phyloP scores from a whole-genome alignment of 2,797 vertebrate species.

The Cirrhinus molitorella region DNA sequence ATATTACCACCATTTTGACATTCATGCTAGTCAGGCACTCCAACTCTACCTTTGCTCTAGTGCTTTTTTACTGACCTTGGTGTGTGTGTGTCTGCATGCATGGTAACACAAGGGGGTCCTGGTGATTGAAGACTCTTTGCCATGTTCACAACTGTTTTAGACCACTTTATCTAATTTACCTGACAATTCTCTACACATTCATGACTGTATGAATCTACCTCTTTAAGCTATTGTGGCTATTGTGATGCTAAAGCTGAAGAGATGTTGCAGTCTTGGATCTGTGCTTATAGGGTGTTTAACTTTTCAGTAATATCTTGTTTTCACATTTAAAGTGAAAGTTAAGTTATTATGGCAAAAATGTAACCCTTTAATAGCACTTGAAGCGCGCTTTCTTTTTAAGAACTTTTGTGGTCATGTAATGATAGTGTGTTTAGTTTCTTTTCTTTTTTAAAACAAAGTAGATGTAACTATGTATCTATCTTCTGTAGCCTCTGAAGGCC shows the following conservation, averaged over 20 bases:
- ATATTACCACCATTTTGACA: not conserved
- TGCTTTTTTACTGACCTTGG: constrained; percentile 49
- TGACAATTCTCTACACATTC: not conserved
- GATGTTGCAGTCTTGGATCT: not conserved
- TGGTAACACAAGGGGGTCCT: constrained; percentile 17
- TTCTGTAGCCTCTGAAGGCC: too few relatives aligned
- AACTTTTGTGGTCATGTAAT: not conserved
- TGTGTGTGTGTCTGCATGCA: constrained; percentile 9
- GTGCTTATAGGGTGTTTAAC: not conserved
- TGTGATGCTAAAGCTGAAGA: not conserved
- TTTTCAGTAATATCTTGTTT: not conserved
- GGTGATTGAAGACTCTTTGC: constrained; percentile 12
- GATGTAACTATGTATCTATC: too few relatives aligned
- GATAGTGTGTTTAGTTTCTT: not conserved
- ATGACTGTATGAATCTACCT: not conserved
- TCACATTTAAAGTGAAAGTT: not conserved
- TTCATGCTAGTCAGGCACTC: not conserved
- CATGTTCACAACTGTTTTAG: not conserved
- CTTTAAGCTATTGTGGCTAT: not conserved
- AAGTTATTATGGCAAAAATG: not conserved
- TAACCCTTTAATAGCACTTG: not conserved
- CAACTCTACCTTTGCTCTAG: constrained; percentile 34
- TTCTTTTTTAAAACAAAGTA: not conserved
- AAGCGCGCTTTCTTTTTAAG: not conserved
- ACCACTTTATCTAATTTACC: constrained; percentile 11